Evolutionary conservation across 2,113 vertebrate species (phyloP), one percentile per base, ranked within the genome.

Genomic region (Chamaetylas fuelleborni): DNA sequence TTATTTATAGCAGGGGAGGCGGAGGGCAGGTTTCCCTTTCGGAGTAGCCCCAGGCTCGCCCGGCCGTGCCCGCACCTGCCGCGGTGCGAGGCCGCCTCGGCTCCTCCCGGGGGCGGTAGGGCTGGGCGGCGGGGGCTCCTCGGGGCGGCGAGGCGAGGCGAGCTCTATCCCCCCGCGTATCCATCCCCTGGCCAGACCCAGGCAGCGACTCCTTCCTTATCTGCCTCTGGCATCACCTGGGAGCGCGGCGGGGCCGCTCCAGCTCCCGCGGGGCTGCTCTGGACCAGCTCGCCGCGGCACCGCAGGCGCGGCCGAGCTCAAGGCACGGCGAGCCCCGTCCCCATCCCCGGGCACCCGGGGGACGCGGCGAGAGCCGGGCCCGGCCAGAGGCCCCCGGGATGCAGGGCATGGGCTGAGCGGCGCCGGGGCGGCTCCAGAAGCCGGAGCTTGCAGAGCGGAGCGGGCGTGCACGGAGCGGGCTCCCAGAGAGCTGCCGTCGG

Each of bases 61-160:
- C 53, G 20, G 73, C n/a, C 56, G 54, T 16, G 64, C 31, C 50
- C 80, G 48, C 95, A 94, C 95, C 93, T 96, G 95, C 92, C 38
- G 74, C 66, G 14, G 24, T 38, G 69, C 40, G 60, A 40, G 8
- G 14, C 74, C 5, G n/a, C 53, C 60, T 64, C 38, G 18, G 34
- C 47, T 56, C 24, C 42, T 65, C 23, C n/a, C 31, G 22, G 67
- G 71, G 19, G 7, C 14, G 48, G 54, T 9, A 53, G 36, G 36
- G 36, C 36, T 36, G 36, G 36, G 36, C 36, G 36, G 36, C 36
- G 36, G 60, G n/a, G 26, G 4, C 28, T 50, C 8, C 26, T 12
- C 14, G 16, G 33, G 62, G 25, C 26, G 33, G 56, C 19, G 67
- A 31, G 61, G 48, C 24, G 48, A 50, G 50, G 50, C 51, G 51